Base-by-base conservation (phyloP, 2,113 vertebrate species). In the Oncorhynchus masou region DNA sequence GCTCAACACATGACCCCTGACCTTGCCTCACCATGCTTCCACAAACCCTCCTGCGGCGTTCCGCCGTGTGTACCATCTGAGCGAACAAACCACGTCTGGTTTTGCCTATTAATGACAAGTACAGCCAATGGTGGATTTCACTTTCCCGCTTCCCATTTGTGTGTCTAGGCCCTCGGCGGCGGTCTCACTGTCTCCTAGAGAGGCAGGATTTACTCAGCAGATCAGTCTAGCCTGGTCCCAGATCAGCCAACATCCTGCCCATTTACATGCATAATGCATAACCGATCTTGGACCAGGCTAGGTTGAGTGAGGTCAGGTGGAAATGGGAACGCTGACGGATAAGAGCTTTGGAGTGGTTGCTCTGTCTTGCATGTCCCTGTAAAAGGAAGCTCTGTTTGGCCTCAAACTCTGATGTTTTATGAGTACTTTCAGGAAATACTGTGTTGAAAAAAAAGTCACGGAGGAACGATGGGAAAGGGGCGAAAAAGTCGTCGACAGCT, bases 401-500 rank as follows among this genome's bases (percentile, higher is more conserved):
- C 16, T 54, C 16, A 16, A 16, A 54, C 12, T 16, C 29, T 62
- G 12, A 29, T 34, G 27, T 73, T 73, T 34, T 5, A 34, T 73
- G 57, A 78, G 45, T 25, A 25, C 51, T 69, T 13, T 73, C 1
- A 2, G 0, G 19, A 0, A 6, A 4, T 27, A 13, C 20, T 13
- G 20, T 88, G 86, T 81, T 45, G 4, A 31, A 5, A 45, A 6
- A 9, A 45, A 45, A 11, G 39, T 12, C 8, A 45, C 9, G 39
- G 85, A 91, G 3, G 51, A 91, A 76, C 73, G 74, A 86, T 62
- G 59, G 73, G 85, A 83, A 16, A 27, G 57, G 57, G 39, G 16
- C 79, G 68, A 71, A 78, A 71, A 80, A 70, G 77, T 27, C 77
- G 81, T 76, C 62, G 83, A 93, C 93, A 94, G 93, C 93, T 94